Percentiles rank a stretch among this genome's conserved stretches.
Conservation (phyloP, 2,113 vertebrate genomes). For the Mystacornis crossleyi region DNA sequence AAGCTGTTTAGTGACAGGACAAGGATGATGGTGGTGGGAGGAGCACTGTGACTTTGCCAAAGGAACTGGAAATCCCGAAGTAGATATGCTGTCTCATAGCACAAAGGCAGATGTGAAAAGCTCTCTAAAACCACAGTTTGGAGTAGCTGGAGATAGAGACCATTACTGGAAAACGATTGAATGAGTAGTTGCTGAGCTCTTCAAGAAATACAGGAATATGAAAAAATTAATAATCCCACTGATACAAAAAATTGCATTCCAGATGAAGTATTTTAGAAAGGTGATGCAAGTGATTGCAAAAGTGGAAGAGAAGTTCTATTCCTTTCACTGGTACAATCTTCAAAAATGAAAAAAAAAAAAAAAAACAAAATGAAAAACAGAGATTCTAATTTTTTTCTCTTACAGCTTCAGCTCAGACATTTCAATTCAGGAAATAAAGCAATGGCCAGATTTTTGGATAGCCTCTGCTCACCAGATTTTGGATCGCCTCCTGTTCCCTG, state of each 20-base stretch:
- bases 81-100: neutral
- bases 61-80: neutral
- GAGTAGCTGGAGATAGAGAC: neutral
- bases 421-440: neutral
- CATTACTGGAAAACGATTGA: neutral
- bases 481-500: neutral
- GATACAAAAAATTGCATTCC: neutral
- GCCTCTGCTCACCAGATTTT: neutral
- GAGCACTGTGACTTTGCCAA: neutral
- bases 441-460: neutral
- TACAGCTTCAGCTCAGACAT: neutral
- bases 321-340: neutral
- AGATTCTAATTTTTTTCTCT: neutral
- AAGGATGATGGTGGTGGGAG: neutral
- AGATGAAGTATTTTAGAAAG: neutral
- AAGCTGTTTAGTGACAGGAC: neutral
- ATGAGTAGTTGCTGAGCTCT: neutral
- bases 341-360: neutral
- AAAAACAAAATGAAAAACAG: neutral
- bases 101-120: neutral
- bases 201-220: neutral
- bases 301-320: neutral
- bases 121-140: neutral
- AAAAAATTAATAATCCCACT: neutral
- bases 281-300: fast-evolving